These are phyloP conservation scores for Diabrotica balteata DNA, from an alignment of 2,888 invertebrate species.

Conservation along the genomic window DNA sequence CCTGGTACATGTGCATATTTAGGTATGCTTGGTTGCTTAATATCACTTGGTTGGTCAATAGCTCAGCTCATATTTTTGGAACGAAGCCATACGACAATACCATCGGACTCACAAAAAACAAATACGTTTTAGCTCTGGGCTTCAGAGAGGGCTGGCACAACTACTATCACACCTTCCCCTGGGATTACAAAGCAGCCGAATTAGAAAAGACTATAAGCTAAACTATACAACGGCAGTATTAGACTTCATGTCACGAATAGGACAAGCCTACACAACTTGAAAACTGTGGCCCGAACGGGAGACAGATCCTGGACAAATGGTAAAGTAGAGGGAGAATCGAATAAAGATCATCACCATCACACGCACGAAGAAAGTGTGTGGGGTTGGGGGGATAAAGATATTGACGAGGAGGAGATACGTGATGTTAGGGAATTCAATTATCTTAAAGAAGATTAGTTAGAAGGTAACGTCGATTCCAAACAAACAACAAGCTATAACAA, in stretches of 20 bases:
- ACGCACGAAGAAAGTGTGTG: conserved; percentile 68
- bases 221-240: conserved; percentile 54
- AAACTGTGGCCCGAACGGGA: conserved; percentile 66
- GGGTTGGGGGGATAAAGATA: conserved; percentile 86
- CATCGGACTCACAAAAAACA: conserved; percentile 82
- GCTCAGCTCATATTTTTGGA: conserved; percentile 92
- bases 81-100: conserved; percentile 85
- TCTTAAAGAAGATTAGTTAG: conserved; percentile 38
- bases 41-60: conserved; percentile 92
- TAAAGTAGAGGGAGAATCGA: conserved; percentile 34
- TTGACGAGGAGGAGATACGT: conserved; percentile 70
- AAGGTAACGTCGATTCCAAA: too few species aligned
- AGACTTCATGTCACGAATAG: conserved; percentile 61
- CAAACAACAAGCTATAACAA: too few species aligned
- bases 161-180: conserved; percentile 92
- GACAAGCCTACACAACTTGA: conserved; percentile 86
- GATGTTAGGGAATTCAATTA: conserved; percentile 47
- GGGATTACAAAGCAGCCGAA: conserved; percentile 92
- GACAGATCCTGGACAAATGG: conserved; percentile 37
- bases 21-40: conserved; percentile 82
- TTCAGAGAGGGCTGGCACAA: conserved; percentile 94
- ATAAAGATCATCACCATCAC: conserved; percentile 57
- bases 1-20: conserved; percentile 80
- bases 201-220: conserved; percentile 65
- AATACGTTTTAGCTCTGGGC: conserved; percentile 73